Conservation (phyloP, 37 sponge, comb jelly and placozoan genomes). For the Hormiphora californensis region DNA sequence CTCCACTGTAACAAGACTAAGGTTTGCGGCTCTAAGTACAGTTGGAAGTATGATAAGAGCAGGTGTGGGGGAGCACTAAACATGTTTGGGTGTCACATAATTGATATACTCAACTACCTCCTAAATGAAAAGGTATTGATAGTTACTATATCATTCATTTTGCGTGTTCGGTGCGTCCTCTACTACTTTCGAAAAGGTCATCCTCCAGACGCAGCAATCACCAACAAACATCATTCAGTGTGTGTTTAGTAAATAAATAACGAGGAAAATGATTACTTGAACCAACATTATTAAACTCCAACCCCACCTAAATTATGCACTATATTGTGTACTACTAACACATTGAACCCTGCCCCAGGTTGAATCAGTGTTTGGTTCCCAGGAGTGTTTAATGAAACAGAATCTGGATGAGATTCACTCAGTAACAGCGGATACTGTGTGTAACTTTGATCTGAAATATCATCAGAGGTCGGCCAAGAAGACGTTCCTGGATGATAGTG, state of each 20-base stretch:
- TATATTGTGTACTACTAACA: no score
- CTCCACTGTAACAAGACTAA: slow-evolving; percentile 22
- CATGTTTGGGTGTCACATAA: slow-evolving; percentile 54
- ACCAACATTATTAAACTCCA: no score
- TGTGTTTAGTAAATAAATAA: no score
- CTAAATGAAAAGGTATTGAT: no score
- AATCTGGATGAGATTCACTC: background rate
- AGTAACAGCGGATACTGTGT: background rate
- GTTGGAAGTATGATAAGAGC: slow-evolving; percentile 48
- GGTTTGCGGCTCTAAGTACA: slow-evolving; percentile 4
- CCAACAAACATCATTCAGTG: no score
- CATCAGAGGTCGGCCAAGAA: background rate
- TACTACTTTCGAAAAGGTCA: no score
- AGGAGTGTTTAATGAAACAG: slow-evolving; percentile 10
- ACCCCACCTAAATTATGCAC: no score
- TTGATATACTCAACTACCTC: slow-evolving; percentile 5
- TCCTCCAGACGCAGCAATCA: no score
- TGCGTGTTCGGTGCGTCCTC: no score
- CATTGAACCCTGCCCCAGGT: slow-evolving; percentile 5
- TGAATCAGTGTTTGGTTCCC: slow-evolving; percentile 17
- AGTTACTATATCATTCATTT: no score
- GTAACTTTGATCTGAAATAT: slow-evolving; percentile 12
- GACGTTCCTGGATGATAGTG: background rate
- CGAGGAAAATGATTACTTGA: no score
- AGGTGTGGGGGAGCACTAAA: slow-evolving; percentile 28